A percentile compares a stretch with the other conserved stretches of the same genome.
Evolutionary conservation across 2,888 invertebrate genomes (phyloP).

Genomic region (Melieria omissa): DNA sequence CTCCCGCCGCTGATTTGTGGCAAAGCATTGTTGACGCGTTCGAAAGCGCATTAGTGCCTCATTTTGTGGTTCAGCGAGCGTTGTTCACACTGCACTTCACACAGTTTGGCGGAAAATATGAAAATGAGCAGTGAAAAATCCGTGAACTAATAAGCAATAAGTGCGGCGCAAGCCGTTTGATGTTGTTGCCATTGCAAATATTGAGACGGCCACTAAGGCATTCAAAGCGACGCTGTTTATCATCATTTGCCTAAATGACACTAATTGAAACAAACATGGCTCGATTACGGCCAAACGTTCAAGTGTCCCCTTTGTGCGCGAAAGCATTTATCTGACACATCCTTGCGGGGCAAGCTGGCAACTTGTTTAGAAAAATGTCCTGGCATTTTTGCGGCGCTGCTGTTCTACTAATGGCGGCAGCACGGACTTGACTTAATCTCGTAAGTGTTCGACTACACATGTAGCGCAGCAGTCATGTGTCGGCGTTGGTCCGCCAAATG

Average conservation of each 20-base stretch:
- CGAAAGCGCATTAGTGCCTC: too few relatives aligned
- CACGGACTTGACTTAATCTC: slow-evolving; percentile 51
- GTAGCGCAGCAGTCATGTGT: slow-evolving; percentile 17
- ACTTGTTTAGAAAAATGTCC: slow-evolving; percentile 32
- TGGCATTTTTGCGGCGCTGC: slow-evolving; percentile 1
- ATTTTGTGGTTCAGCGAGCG: too few relatives aligned
- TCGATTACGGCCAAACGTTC: slow-evolving; percentile 41
- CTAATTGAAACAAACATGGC: slow-evolving; percentile 58
- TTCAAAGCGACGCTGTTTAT: too few relatives aligned
- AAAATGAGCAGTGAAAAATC: too few relatives aligned
- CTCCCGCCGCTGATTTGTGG: too few relatives aligned
- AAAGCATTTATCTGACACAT: neutral
- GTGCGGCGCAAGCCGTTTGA: too few relatives aligned
- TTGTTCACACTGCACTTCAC: too few relatives aligned
- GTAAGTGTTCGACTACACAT: slow-evolving; percentile 51
- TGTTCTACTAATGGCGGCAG: neutral
- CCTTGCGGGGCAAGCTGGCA: neutral
- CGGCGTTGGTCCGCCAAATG: slow-evolving; percentile 52
- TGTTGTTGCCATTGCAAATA: too few relatives aligned
- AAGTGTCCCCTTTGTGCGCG: slow-evolving; percentile 25
- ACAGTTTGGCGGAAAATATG: too few relatives aligned
- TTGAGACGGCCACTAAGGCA: too few relatives aligned
- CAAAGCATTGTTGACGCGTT: too few relatives aligned
- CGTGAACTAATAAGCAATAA: too few relatives aligned
- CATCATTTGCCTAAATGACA: slow-evolving; percentile 38